phyloP scores from a whole-genome alignment of 2,797 vertebrate species.

The Pseudochirops corinnae region DNA sequence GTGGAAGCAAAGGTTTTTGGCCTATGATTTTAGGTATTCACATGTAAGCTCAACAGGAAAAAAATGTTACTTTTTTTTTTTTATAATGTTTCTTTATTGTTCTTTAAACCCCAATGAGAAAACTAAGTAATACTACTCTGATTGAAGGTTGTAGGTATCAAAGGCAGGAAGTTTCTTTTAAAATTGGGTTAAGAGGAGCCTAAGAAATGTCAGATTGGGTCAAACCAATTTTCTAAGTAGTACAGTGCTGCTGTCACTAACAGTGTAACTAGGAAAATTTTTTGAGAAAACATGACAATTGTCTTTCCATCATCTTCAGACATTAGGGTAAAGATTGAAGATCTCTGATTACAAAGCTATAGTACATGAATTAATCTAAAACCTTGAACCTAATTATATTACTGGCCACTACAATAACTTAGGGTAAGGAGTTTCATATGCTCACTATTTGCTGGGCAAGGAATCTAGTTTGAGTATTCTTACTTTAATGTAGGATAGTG shows the following conservation, averaged over 20 bases:
- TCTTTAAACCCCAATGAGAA: not conserved
- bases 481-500: not conserved
- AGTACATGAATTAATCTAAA: not conserved
- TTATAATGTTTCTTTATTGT: not conserved
- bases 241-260: not conserved
- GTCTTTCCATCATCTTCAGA: not conserved
- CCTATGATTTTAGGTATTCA: not conserved
- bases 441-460: not conserved
- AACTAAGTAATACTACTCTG: not conserved
- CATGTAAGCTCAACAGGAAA: not conserved
- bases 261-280: not conserved
- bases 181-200: not conserved
- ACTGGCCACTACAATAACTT: not conserved
- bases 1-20: not conserved
- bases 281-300: not conserved
- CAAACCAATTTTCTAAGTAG: not conserved
- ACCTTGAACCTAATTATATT: not conserved
- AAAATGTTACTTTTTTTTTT: not conserved
- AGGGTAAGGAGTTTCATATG: not conserved
- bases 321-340: not conserved
- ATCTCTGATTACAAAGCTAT: not conserved
- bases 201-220: not conserved
- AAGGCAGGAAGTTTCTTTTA: not conserved
- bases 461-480: not conserved
- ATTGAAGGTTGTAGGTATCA: too few relatives aligned